Conservation (phyloP, 2,888 invertebrate species). For the Thysanoteuthis rhombus region DNA sequence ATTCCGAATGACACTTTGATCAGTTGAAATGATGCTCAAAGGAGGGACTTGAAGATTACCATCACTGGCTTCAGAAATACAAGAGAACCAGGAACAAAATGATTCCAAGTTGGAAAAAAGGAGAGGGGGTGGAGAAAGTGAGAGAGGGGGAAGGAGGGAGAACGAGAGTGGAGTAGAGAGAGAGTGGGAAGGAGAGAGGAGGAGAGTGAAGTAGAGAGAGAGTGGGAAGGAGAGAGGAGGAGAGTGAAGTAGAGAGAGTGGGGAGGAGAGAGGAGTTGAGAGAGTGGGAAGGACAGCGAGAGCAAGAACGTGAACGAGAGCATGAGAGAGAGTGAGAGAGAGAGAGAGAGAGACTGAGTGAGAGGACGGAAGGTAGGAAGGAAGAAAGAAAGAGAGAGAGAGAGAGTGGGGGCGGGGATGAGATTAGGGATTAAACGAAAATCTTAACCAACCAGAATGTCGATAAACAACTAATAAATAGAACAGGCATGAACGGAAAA, state of each 20-base stretch:
- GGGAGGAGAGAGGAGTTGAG: background rate
- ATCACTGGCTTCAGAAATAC: background rate
- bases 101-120: background rate
- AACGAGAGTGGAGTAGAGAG: no score
- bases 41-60: no score
- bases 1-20: no score
- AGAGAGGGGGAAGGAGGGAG: background rate
- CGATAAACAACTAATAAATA: no score
- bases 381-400: background rate
- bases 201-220: no score
- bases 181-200: no score
- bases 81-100: background rate
- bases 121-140: background rate
- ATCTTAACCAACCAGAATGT: no score
- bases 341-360: background rate
- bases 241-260: background rate
- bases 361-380: background rate
- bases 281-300: no score
- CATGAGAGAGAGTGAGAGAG: background rate
- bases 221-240: no score
- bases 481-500: no score
- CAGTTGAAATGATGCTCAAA: no score
- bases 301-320: no score
- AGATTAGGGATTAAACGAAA: background rate
- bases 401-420: background rate